Percentiles rank a stretch among this genome's conserved stretches.
Evolutionary conservation across 2,113 vertebrate genomes (phyloP).

Genomic region (Lamprotornis superbus): DNA sequence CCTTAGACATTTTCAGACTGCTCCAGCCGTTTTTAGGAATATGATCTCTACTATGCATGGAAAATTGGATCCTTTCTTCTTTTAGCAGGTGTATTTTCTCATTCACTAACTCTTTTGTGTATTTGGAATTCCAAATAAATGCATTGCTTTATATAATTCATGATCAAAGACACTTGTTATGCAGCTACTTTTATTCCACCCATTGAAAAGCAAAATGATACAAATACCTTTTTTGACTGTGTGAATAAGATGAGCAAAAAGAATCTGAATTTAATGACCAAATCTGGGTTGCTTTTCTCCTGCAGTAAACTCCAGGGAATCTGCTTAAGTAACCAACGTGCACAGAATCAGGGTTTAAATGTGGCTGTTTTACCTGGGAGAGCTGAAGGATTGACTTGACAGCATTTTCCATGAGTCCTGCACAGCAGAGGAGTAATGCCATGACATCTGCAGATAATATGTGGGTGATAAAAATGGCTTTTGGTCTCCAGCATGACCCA

Average conservation of each 20-base stretch:
- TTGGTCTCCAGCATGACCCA: not conserved
- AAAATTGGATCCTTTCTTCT: not conserved
- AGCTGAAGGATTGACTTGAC: not conserved
- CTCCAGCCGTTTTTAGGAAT: not conserved
- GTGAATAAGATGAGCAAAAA: not conserved
- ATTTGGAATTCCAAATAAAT: not conserved
- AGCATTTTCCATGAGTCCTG: not conserved
- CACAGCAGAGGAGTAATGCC: not conserved
- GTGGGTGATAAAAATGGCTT: not conserved
- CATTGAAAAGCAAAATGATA: slow-evolving; percentile 1
- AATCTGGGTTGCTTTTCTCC: not conserved
- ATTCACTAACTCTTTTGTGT: not conserved
- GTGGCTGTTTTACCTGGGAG: not conserved
- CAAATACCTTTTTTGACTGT: not conserved
- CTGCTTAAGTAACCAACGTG: not conserved
- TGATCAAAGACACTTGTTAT: not conserved
- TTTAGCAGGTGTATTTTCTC: slow-evolving; percentile 14
- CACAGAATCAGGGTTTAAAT: not conserved
- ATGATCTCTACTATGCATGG: not conserved
- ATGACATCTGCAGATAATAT: not conserved
- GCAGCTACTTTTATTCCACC: slow-evolving; percentile 24
- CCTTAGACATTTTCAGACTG: not conserved
- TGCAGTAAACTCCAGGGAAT: not conserved
- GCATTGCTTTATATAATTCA: not conserved
- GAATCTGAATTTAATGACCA: slow-evolving; percentile 20